These are phyloP conservation scores for Xanthia icteritia DNA, from an alignment of 2,888 invertebrate genomes.

Conservation along the genomic window DNA sequence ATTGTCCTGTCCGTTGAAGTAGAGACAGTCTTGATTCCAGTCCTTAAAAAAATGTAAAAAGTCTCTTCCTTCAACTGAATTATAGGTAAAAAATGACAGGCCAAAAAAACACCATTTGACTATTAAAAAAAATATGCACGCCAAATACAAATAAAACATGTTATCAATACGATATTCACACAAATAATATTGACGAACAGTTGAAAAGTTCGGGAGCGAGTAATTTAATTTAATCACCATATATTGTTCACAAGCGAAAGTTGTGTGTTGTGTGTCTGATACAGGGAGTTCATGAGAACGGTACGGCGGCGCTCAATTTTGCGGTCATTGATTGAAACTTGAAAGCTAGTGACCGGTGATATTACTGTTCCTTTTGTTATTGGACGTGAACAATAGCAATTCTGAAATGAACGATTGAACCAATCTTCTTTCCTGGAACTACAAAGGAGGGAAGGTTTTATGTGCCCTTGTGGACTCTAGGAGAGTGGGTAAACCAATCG, in stretches of 20 bases:
- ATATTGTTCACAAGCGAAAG: background rate
- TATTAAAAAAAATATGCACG: background rate
- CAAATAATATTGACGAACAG: slow-evolving; percentile 26
- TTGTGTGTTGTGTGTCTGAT: slow-evolving; percentile 7
- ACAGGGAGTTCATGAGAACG: slow-evolving; percentile 5
- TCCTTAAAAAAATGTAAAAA: background rate
- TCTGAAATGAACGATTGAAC: background rate
- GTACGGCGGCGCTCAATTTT: slow-evolving; percentile 37
- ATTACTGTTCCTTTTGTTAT: slow-evolving; percentile 25
- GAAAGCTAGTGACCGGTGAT: slow-evolving; percentile 16
- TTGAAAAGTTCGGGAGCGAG: background rate
- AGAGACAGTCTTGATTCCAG: background rate
- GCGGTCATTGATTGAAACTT: slow-evolving; percentile 18
- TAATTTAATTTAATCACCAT: slow-evolving; percentile 33
- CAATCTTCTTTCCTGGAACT: background rate
- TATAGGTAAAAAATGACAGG: background rate
- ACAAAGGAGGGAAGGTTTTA: background rate
- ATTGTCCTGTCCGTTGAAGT: too few species aligned
- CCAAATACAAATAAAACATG: background rate
- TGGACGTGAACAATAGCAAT: slow-evolving; percentile 16
- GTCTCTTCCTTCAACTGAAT: background rate
- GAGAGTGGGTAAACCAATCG: background rate
- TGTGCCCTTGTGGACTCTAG: background rate
- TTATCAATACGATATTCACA: background rate
- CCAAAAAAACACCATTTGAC: background rate